Evolutionary conservation across 2,888 invertebrate species (phyloP), one percentile per base, ranked within the genome.

Genomic region (Drosophila incognita): DNA sequence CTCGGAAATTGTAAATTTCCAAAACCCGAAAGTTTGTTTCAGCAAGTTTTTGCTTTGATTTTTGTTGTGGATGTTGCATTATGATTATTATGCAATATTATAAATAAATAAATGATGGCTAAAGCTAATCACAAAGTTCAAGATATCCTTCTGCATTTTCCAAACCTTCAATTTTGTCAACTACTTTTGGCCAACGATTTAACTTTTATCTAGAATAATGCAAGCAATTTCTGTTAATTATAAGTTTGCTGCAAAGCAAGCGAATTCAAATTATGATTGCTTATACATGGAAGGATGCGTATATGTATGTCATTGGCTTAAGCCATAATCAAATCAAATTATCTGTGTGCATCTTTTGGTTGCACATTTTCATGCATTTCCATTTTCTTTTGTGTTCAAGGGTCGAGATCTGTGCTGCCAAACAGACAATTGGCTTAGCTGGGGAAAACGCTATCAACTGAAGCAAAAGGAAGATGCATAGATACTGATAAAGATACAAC

Each of bases 321-420:
- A 58, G 57, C 58, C 58, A 52, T 36, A 74, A 62, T 29, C 57
- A 57, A 57, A 68, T 75, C 46, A 53, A 65, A 65, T 81, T 80
- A 77, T 77, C 77, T 80, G 71, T 58, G 81, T 53, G 59, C 81
- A 77, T 76, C 77, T 76, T 67, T 59, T 36, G 29, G n/a, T 48
- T 63, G 79, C 61, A 78, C 29, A 61, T 57, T 73, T 78, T 60
- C 65, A 46, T 65, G 61, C 58, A 64, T 40, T 57, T 58, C 42
- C 46, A 57, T 51, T 67, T 53, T 68, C 31, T 58, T 42, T 46
- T 35, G 59, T 59, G 48, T 38, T 60, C 27, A 31, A 60, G 42
- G 52, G 58, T 38, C 56, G 62, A 59, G 59, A 66, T 59, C 73
- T 63, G 53, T 42, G 57, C 62, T 51, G 46, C n/a, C 46, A 15